Evolutionary conservation across 2,113 vertebrate genomes (phyloP).

Genomic region (Trichomycterus rosablanca): DNA sequence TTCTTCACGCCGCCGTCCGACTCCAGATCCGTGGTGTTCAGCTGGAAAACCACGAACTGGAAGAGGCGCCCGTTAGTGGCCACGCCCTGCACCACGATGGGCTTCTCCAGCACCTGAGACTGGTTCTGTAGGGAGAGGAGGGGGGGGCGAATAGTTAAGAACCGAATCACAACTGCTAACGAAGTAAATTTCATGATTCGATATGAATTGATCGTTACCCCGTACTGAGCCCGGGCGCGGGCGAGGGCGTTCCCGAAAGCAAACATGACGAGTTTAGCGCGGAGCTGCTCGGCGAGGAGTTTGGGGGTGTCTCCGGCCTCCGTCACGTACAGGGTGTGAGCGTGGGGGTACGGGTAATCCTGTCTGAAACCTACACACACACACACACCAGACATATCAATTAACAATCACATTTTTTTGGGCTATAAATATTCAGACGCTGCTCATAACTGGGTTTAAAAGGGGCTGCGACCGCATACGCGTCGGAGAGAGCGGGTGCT

Average conservation of each 20-base stretch:
- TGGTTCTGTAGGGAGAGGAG: constrained; percentile 55
- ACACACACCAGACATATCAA: neutral
- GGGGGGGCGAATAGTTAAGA: no score
- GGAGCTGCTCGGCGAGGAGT: constrained; percentile 73
- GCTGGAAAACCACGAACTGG: constrained; percentile 83
- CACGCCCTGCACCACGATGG: constrained; percentile 78
- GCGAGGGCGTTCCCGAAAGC: constrained; percentile 79
- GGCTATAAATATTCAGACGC: no score
- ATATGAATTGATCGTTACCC: constrained; percentile 76
- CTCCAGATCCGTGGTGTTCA: constrained; percentile 80
- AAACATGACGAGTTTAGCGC: constrained; percentile 84
- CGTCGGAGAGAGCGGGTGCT: no score
- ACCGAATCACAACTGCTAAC: no score
- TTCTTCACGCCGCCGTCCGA: constrained; percentile 77
- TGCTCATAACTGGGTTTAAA: no score
- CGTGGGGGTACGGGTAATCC: constrained; percentile 73
- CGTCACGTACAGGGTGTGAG: constrained; percentile 79
- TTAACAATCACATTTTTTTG: neutral
- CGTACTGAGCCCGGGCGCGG: constrained; percentile 68
- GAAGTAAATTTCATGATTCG: no score
- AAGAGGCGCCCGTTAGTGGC: constrained; percentile 78
- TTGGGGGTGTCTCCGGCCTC: constrained; percentile 54
- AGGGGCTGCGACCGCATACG: no score
- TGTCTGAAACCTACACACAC: constrained; percentile 70
- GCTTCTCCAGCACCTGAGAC: constrained; percentile 69